A percentile compares a stretch with the other conserved stretches of the same genome.
Conservation (phyloP, 2,888 invertebrate genomes). For the Pheosia gnoma region DNA sequence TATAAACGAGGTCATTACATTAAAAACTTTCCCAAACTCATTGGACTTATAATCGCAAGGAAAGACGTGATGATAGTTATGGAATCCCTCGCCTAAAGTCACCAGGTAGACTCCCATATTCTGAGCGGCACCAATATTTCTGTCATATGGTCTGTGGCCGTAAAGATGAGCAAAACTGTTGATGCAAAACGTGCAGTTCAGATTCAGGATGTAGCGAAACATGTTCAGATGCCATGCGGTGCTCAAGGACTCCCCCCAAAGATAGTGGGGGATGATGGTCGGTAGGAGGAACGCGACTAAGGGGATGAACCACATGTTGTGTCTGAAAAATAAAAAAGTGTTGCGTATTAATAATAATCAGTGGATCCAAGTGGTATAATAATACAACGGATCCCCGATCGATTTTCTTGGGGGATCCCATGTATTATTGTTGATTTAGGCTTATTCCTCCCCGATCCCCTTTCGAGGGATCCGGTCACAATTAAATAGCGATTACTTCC, state of each 20-base stretch:
- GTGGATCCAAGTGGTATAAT: too few relatives aligned
- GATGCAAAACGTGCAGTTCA: constrained; percentile 75
- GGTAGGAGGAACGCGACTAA: constrained; percentile 22
- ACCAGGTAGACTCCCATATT: constrained; percentile 34
- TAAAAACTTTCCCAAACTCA: constrained; percentile 46
- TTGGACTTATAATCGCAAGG: constrained; percentile 53
- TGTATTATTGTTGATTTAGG: too few relatives aligned
- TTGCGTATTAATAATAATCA: too few relatives aligned
- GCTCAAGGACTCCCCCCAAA: constrained; percentile 23
- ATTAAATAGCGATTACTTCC: too few relatives aligned
- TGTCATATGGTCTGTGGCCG: constrained; percentile 74
- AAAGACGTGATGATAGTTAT: constrained; percentile 57
- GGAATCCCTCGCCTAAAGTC: constrained; percentile 52
- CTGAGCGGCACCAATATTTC: constrained; percentile 43
- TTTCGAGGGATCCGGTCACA: too few relatives aligned
- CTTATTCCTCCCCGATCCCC: too few relatives aligned
- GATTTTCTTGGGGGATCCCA: too few relatives aligned
- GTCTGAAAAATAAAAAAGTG: constrained; percentile 22
- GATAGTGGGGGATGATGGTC: constrained; percentile 17
- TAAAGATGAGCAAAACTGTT: constrained; percentile 85
- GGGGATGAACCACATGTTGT: constrained; percentile 14
- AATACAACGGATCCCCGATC: too few relatives aligned
- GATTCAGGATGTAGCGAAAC: constrained; percentile 13
- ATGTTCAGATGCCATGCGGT: constrained; percentile 27
- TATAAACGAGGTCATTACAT: constrained; percentile 35